phyloP scores from a whole-genome alignment of 2,797 vertebrate genomes.

The Pipistrellus nathusii region DNA sequence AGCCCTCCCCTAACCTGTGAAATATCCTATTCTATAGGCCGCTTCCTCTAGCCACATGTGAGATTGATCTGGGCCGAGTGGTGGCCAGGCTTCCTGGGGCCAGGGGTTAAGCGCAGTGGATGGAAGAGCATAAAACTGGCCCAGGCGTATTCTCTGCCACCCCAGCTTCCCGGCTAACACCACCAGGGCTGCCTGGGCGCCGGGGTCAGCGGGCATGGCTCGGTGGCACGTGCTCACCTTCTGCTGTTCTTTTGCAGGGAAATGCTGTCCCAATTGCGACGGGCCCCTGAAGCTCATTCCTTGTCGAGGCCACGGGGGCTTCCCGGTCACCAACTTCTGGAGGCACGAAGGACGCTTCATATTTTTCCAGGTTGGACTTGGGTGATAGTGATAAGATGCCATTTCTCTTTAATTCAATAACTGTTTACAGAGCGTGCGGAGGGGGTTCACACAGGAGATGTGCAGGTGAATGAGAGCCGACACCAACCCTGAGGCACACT shows the following conservation, averaged over 20 bases:
- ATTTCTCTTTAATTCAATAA: not conserved
- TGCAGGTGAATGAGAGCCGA: not conserved
- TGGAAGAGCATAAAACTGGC: not conserved
- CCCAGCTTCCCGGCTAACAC: not conserved
- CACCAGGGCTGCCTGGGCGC: too few species aligned
- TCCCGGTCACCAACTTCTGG: conserved; percentile 92
- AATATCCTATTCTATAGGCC: not conserved
- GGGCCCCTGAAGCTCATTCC: conserved; percentile 88
- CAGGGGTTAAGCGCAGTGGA: not conserved
- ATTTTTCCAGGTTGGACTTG: conserved; percentile 89
- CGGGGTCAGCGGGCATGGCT: fast-evolving
- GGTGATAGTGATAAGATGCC: not conserved
- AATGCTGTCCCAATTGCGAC: conserved; percentile 89
- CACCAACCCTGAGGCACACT: too few species aligned
- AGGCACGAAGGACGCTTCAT: conserved; percentile 90
- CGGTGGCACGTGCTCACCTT: not conserved
- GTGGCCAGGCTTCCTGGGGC: not conserved
- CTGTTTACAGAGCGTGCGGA: not conserved
- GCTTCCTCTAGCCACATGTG: not conserved
- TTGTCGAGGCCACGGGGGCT: conserved; percentile 90
- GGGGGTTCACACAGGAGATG: not conserved
- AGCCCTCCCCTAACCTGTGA: not conserved
- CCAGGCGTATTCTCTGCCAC: not conserved
- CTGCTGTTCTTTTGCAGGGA: conserved; percentile 82
- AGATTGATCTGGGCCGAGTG: not conserved